These are phyloP conservation scores for Oreochromis spilurus DNA, from an alignment of 2,113 vertebrate genomes.

Conservation along the genomic window DNA sequence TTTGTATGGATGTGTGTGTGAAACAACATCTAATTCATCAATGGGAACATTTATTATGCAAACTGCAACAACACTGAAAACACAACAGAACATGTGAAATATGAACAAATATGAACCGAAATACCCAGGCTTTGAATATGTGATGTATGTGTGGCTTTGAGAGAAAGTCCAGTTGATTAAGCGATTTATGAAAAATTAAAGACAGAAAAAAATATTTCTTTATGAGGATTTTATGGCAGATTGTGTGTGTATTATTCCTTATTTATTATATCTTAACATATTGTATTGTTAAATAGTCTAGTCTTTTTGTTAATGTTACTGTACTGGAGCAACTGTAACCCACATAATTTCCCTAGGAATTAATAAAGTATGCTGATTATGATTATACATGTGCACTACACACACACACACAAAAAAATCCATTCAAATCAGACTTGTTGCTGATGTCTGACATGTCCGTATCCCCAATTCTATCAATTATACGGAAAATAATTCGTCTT, in stretches of 20 bases:
- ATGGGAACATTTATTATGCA: not conserved
- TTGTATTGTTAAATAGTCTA: not conserved
- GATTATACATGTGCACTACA: not conserved
- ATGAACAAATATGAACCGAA: not conserved
- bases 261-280: not conserved
- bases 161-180: not conserved
- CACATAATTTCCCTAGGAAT: not conserved
- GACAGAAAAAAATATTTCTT: not conserved
- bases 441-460: not conserved
- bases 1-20: not conserved
- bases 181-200: fast-evolving
- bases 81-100: not conserved
- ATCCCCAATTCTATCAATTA: not conserved
- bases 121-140: not conserved
- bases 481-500: not conserved
- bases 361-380: not conserved
- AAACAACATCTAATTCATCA: not conserved
- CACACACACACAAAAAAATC: not conserved
- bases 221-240: not conserved
- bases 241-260: not conserved
- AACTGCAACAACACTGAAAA: not conserved
- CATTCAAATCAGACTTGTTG: not conserved
- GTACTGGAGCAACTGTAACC: not conserved
- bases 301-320: not conserved
- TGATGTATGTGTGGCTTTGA: not conserved